Evolutionary conservation across 1,140 invertebrate species (phyloP).

Genomic region (Campoletis sonorensis): DNA sequence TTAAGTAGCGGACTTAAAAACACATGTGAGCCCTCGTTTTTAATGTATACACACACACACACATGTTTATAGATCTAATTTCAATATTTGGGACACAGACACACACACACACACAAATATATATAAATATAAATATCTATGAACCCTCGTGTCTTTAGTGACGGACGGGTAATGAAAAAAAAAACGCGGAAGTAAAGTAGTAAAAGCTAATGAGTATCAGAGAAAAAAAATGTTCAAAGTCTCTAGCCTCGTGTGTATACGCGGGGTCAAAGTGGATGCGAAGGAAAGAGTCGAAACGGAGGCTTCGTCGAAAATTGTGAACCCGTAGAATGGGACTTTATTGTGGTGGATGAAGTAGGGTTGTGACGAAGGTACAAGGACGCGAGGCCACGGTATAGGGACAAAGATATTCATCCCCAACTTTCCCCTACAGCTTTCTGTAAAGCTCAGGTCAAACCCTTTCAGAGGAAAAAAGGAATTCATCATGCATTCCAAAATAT

Average conservation of each 20-base stretch:
- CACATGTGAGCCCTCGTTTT: conserved; percentile 1
- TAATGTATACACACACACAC: conserved; percentile 10
- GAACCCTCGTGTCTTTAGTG: background rate
- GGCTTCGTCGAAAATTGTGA: background rate
- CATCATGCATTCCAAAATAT: conserved; percentile 35
- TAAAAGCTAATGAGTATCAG: background rate
- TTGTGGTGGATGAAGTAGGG: background rate
- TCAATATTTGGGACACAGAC: background rate
- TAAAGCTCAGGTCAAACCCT: conserved; percentile 1
- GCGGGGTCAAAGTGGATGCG: background rate
- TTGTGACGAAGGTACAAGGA: conserved; percentile 13
- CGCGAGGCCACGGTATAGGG: background rate
- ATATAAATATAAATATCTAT: no score
- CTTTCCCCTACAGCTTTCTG: background rate
- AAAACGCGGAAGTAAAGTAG: conserved; percentile 1
- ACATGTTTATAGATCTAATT: background rate
- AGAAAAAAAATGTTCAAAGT: conserved; percentile 5
- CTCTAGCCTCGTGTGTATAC: background rate
- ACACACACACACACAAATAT: background rate
- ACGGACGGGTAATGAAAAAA: background rate
- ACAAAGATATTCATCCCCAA: conserved; percentile 1
- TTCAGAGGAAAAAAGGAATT: conserved; percentile 5
- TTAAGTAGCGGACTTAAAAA: conserved; percentile 38
- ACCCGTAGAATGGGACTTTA: background rate
- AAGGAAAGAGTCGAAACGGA: background rate